Percentiles rank a stretch among this genome's conserved stretches.
phyloP scores from a whole-genome alignment of 2,797 vertebrate genomes.

The Alcedo quadribrachys region DNA sequence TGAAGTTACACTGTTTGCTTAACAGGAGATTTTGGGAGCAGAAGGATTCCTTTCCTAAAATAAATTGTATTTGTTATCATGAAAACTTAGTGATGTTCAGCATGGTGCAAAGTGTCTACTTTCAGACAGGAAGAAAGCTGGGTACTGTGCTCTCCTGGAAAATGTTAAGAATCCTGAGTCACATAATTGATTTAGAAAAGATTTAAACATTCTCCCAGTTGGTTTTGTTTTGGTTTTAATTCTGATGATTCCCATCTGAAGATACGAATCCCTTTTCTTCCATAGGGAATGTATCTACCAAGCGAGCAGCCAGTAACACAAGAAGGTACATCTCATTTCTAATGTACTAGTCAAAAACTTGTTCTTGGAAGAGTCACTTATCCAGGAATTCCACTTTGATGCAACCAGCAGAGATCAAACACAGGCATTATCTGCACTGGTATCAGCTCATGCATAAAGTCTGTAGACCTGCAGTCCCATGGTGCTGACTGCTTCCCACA shows the following conservation, averaged over 20 bases:
- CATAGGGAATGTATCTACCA: background rate
- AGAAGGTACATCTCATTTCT: background rate
- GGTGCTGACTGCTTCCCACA: background rate
- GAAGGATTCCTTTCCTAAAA: background rate
- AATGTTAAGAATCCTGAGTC: background rate
- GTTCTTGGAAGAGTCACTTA: background rate
- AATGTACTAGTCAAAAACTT: rapidly evolving
- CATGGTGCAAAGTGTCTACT: background rate
- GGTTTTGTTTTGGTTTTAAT: background rate
- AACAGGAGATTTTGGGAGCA: background rate
- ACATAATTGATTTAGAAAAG: background rate
- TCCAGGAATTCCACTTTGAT: background rate
- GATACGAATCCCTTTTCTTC: background rate
- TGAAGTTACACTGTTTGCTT: background rate
- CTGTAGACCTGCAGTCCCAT: background rate
- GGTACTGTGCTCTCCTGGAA: background rate
- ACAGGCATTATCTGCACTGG: background rate
- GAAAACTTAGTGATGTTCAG: background rate
- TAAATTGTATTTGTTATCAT: background rate
- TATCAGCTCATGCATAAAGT: background rate
- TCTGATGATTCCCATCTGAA: background rate
- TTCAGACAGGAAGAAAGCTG: background rate
- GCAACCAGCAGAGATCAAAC: background rate
- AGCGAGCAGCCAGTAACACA: background rate
- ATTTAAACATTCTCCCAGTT: background rate